Base-by-base conservation (phyloP, 2,888 invertebrate genomes). In the Cantharis flavilabris region DNA sequence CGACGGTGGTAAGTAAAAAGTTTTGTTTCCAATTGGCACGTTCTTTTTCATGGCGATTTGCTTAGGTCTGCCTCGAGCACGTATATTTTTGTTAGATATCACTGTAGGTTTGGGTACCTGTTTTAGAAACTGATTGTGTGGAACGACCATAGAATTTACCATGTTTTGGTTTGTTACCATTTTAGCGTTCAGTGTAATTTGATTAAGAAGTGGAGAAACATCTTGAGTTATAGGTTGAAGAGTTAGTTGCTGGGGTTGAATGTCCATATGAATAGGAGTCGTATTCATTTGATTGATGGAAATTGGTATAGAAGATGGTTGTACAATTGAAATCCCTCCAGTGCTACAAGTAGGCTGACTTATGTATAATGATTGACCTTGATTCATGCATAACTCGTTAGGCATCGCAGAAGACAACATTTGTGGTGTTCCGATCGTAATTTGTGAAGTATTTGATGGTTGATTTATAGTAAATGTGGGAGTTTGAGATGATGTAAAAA, bases 51-150 rank as follows among this genome's bases (percentile, higher is more conserved):
- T 80, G 18, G 82, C 80, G 23, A 84, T 82, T 1, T 85, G 83
- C 79, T 86, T 81, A 23, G 85, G 84, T 76, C 84, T 84, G 16
- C 83, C 80, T 71, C 83, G 81, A 26, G 83, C 74, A 76, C 84
- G 84, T 14, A 84, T 75, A 9, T 82, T 69, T 78, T 85, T 87
- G 72, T 86, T 85, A n/a, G 84, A 74, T 33, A 84, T 71, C 18
- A 85, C 71, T 7, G 84, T 77, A 7, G 84, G 83, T 80, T 86
- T 85, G 7, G 81, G 74, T 9, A 86, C 79, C 5, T 86, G 84
- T 75, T 86, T 85, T 18, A 86, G 81, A 85, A 86, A 86, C 70
- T 86, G 85, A 71, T 83, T 84, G 71, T 83, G 83, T 28, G 86
- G 86, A 64, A 87, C 82, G 72, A 84, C 83, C 67, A 85, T 81